phyloP scores from a whole-genome alignment of 2,888 invertebrate species.

The Trypoxylon attenuatum region DNA sequence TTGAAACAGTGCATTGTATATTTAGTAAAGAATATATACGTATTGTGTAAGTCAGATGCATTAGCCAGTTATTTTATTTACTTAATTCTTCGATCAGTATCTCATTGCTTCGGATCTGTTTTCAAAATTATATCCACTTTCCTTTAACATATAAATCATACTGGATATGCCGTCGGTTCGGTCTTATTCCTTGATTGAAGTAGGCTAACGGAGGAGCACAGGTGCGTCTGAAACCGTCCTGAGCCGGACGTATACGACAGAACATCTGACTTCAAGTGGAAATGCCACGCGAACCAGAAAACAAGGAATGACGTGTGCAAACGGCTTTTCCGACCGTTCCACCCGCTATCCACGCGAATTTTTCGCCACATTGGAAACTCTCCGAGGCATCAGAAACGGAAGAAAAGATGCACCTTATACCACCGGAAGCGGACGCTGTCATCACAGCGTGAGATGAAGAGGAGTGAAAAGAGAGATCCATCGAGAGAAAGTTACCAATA shows the following conservation, averaged over 20 bases:
- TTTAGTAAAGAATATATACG: no score
- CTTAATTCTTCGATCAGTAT: no score
- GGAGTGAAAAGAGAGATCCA: background rate
- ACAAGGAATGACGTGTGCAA: constrained; percentile 33
- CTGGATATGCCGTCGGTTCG: no score
- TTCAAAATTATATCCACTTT: no score
- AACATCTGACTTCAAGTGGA: constrained; percentile 42
- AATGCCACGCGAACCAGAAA: constrained; percentile 40
- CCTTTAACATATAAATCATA: no score
- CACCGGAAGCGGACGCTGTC: background rate
- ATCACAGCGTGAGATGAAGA: background rate
- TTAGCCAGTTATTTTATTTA: no score
- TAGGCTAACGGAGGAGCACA: no score
- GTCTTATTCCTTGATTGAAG: no score
- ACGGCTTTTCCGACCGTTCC: constrained; percentile 10
- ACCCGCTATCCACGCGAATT: constrained; percentile 37
- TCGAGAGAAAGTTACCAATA: constrained; percentile 4
- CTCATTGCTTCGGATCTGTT: no score
- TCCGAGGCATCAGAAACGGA: background rate
- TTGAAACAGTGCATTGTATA: no score
- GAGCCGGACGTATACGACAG: constrained; percentile 1
- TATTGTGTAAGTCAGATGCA: no score
- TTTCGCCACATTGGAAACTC: constrained; percentile 40
- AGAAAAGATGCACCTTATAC: no score
- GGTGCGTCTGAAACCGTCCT: background rate